phyloP scores from a whole-genome alignment of 2,888 invertebrate genomes.

The Archaeoteleia sp. region DNA sequence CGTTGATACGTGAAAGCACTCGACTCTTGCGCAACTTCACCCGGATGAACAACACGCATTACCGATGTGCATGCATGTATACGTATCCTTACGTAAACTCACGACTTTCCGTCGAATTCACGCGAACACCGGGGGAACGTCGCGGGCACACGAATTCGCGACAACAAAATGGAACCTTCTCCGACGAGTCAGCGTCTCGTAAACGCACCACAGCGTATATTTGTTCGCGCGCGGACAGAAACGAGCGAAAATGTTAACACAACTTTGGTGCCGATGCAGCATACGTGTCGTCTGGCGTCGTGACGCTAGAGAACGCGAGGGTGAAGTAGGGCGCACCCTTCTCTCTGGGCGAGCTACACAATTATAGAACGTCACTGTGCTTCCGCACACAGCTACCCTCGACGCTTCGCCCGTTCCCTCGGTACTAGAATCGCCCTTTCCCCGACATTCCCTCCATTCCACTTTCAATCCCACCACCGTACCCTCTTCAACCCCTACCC shows the following conservation, averaged over 20 bases:
- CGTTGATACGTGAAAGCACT: slow-evolving; percentile 22
- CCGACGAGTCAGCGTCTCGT: neutral
- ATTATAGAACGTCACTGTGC: slow-evolving; percentile 60
- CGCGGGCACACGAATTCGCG: slow-evolving; percentile 16
- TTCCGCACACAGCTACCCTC: slow-evolving; percentile 58
- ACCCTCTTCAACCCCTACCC: slow-evolving; percentile 52
- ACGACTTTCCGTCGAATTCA: slow-evolving; percentile 2
- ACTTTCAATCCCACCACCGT: slow-evolving; percentile 44
- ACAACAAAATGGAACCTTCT: slow-evolving; percentile 30
- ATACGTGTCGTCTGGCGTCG: slow-evolving; percentile 21
- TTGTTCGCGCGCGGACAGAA: slow-evolving; percentile 15
- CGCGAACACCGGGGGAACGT: slow-evolving; percentile 11
- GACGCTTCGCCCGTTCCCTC: slow-evolving; percentile 48
- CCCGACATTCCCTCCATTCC: slow-evolving; percentile 39
- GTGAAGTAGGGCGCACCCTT: slow-evolving; percentile 73
- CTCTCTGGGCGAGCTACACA: slow-evolving; percentile 57
- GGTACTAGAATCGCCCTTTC: slow-evolving; percentile 44
- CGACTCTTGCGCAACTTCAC: slow-evolving; percentile 39
- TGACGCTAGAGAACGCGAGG: slow-evolving; percentile 62
- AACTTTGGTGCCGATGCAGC: slow-evolving; percentile 1
- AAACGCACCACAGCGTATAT: slow-evolving; percentile 28
- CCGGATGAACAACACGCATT: slow-evolving; percentile 13
- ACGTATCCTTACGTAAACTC: slow-evolving; percentile 23
- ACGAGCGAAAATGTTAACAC: slow-evolving; percentile 1
- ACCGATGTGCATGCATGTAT: slow-evolving; percentile 3